phyloP scores from a whole-genome alignment of 2,888 invertebrate genomes.

The Aspidiotus rigidus region DNA sequence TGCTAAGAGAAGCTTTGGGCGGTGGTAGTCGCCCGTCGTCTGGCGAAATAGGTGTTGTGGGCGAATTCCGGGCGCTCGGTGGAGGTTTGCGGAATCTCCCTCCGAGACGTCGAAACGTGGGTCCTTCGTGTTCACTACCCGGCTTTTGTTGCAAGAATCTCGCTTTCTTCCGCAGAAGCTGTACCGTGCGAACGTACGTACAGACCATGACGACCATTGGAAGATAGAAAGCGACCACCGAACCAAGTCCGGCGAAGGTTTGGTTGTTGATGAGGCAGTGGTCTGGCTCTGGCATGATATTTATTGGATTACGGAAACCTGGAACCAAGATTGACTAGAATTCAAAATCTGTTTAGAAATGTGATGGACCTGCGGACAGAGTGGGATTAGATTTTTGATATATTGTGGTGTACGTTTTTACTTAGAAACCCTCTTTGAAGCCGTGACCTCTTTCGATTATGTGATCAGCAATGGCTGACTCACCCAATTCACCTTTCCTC shows the following conservation, averaged over 20 bases:
- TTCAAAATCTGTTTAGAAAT: neutral
- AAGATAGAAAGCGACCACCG: constrained; percentile 86
- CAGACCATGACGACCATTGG: constrained; percentile 92
- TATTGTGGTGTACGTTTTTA: too few relatives aligned
- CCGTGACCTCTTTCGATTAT: too few relatives aligned
- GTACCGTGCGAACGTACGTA: constrained; percentile 81
- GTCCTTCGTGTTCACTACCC: constrained; percentile 29
- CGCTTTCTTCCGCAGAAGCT: constrained; percentile 70
- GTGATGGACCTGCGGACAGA: neutral
- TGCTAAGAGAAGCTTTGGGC: constrained; percentile 16
- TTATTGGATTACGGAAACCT: constrained; percentile 66
- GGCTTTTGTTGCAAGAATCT: constrained; percentile 41
- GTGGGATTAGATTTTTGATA: neutral
- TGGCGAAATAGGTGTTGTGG: constrained; percentile 12
- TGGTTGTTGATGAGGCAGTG: constrained; percentile 76
- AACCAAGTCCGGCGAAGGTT: constrained; percentile 82
- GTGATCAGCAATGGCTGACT: too few relatives aligned
- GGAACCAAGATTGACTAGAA: neutral
- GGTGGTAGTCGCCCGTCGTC: constrained; percentile 10
- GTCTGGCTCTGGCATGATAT: constrained; percentile 70
- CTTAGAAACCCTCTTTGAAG: too few relatives aligned
- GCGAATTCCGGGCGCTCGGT: constrained; percentile 15
- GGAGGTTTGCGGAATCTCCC: constrained; percentile 43
- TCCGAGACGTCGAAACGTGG: constrained; percentile 43
- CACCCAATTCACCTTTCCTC: too few relatives aligned